Percentiles rank a stretch among this genome's conserved stretches.
These are phyloP conservation scores for Trematocara variabile DNA, from an alignment of 2,113 vertebrate species.

Conservation along the genomic window DNA sequence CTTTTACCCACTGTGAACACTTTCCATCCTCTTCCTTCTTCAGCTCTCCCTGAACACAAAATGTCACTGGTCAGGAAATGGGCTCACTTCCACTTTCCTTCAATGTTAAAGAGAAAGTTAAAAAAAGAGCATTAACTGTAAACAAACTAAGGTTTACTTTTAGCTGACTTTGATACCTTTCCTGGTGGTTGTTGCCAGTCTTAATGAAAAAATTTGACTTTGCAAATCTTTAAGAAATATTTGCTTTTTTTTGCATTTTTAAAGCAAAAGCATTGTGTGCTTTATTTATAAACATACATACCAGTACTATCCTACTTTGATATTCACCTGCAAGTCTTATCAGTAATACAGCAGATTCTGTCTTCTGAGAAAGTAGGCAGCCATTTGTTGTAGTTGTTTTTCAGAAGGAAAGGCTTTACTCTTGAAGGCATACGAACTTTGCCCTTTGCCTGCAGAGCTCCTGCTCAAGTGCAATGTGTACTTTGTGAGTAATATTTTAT, in stretches of 20 bases:
- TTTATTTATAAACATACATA: background rate
- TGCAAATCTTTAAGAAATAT: background rate
- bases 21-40: constrained; percentile 12
- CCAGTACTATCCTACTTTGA: background rate
- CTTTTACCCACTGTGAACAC: background rate
- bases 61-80: constrained; percentile 13
- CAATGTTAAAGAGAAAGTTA: background rate
- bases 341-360: background rate
- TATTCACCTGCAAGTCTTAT: constrained; percentile 11
- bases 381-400: background rate
- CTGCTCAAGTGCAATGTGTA: constrained; percentile 40
- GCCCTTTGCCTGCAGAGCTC: background rate
- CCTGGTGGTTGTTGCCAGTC: background rate
- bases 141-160: background rate
- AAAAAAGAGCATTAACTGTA: background rate
- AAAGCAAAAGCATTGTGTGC: background rate
- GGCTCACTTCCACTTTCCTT: constrained; percentile 8
- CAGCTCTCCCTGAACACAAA: constrained; percentile 13
- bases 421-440: constrained; percentile 3
- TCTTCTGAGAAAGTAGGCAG: background rate
- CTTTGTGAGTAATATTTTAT: constrained; percentile 63
- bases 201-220: background rate
- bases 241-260: background rate
- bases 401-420: background rate
- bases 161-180: background rate